phyloP scores from a whole-genome alignment of 1,140 invertebrate genomes.

The Branchinecta lynchi region DNA sequence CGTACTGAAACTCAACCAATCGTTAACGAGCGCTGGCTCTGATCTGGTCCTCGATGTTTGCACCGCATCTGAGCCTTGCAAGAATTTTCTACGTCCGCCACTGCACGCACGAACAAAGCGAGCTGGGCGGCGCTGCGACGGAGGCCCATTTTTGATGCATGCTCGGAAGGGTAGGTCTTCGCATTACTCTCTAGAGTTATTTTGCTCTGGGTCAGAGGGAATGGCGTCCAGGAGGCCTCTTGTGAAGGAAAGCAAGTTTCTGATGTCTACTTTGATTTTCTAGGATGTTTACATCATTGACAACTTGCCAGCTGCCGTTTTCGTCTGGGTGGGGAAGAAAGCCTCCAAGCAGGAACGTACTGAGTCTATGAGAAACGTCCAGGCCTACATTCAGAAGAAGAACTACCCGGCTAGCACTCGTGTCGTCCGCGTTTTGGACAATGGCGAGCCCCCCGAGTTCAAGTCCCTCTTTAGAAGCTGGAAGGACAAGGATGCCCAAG shows the following conservation, averaged over 20 bases:
- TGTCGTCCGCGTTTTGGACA: conserved; percentile 62
- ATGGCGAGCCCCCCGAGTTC: conserved; percentile 70
- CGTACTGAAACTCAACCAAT: too few species aligned
- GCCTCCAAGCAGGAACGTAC: conserved; percentile 48
- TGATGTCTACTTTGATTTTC: conserved; percentile 22
- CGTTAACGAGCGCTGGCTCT: too few species aligned
- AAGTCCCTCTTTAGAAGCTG: conserved; percentile 62
- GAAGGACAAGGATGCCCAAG: conserved; percentile 35
- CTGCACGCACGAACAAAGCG: too few species aligned
- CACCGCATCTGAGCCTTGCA: too few species aligned
- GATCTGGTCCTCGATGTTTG: too few species aligned
- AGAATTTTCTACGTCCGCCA: too few species aligned
- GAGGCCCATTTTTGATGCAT: too few species aligned
- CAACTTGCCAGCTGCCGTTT: conserved; percentile 58
- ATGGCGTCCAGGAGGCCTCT: too few species aligned
- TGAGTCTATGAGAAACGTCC: conserved; percentile 66
- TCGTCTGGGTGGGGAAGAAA: conserved; percentile 77
- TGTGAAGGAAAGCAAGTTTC: neutral
- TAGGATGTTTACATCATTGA: conserved; percentile 75
- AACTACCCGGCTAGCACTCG: conserved; percentile 53
- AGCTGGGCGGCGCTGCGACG: too few species aligned
- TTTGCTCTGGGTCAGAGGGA: too few species aligned
- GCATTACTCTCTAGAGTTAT: too few species aligned
- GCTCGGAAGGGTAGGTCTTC: too few species aligned
- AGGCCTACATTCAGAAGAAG: conserved; percentile 78